phyloP scores from a whole-genome alignment of 2,888 invertebrate genomes.

The Pardosa pseudoannulata region DNA sequence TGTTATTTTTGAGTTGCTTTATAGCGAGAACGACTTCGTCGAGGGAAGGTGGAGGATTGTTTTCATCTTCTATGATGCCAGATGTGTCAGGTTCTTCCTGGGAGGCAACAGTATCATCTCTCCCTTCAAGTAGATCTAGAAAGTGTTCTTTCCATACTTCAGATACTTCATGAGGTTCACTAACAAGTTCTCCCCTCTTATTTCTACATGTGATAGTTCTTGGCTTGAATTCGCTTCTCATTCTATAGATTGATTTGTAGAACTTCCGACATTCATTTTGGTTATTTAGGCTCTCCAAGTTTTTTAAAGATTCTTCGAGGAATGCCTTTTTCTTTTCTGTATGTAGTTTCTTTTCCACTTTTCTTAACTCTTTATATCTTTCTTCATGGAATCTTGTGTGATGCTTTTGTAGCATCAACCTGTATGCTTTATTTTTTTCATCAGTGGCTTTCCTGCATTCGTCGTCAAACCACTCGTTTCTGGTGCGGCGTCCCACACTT shows the following conservation, averaged over 20 bases:
- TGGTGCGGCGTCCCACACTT: neutral
- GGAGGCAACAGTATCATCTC: neutral
- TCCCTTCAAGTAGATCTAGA: constrained; percentile 22
- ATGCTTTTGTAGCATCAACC: constrained; percentile 18
- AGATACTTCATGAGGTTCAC: too few relatives aligned
- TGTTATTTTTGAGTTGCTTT: neutral
- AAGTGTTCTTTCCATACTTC: constrained; percentile 20
- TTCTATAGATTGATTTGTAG: too few relatives aligned
- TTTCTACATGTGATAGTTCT: too few relatives aligned
- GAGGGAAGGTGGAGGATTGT: constrained; percentile 5
- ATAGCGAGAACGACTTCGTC: constrained; percentile 7
- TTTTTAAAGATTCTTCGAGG: neutral
- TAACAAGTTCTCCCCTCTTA: too few relatives aligned
- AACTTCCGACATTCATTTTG: too few relatives aligned
- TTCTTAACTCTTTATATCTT: constrained; percentile 13
- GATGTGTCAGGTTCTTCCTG: neutral
- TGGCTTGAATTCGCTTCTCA: too few relatives aligned
- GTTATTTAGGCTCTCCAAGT: neutral
- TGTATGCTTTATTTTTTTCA: constrained; percentile 20
- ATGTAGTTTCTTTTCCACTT: constrained; percentile 11
- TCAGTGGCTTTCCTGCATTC: constrained; percentile 4
- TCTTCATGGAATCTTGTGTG: neutral
- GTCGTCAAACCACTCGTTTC: too few relatives aligned
- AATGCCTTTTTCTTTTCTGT: constrained; percentile 14
- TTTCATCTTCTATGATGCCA: neutral